phyloP scores from a whole-genome alignment of 2,113 vertebrate species.

The Cinclus cinclus region DNA sequence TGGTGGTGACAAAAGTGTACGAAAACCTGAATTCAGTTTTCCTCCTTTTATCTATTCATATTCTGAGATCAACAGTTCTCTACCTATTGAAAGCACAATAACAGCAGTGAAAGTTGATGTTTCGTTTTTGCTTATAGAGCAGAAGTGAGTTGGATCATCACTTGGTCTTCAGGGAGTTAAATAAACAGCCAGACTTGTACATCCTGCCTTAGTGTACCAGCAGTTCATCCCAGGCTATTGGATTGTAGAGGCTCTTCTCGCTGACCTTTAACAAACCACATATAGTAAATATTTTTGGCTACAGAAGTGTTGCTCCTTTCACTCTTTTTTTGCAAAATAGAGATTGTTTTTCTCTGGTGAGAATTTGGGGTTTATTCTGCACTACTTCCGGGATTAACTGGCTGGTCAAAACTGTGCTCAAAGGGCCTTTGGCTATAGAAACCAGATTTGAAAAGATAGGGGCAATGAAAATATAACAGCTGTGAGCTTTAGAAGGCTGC shows the following conservation, averaged over 20 bases:
- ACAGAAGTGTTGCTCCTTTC: background rate
- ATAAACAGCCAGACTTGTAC: background rate
- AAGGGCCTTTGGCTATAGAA: background rate
- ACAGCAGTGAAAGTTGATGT: background rate
- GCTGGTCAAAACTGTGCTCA: background rate
- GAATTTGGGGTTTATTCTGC: background rate
- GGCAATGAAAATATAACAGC: background rate
- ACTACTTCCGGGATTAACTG: background rate
- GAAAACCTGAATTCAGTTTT: background rate
- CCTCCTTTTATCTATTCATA: background rate
- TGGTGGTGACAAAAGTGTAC: background rate
- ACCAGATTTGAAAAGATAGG: background rate
- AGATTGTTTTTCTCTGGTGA: background rate
- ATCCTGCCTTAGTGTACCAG: background rate
- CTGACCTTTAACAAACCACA: conserved; percentile 15
- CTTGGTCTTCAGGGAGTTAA: conserved; percentile 18
- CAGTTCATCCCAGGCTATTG: background rate
- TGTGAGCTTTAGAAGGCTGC: background rate
- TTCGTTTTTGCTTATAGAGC: background rate
- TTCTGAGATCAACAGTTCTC: background rate
- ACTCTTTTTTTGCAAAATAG: background rate
- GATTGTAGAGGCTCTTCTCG: background rate
- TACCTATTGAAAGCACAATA: background rate
- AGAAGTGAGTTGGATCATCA: background rate
- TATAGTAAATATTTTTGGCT: conserved; percentile 16